Percentiles rank a stretch among this genome's conserved stretches.
phyloP scores from a whole-genome alignment of 2,888 invertebrate genomes.

The Neoaliturus tenellus region DNA sequence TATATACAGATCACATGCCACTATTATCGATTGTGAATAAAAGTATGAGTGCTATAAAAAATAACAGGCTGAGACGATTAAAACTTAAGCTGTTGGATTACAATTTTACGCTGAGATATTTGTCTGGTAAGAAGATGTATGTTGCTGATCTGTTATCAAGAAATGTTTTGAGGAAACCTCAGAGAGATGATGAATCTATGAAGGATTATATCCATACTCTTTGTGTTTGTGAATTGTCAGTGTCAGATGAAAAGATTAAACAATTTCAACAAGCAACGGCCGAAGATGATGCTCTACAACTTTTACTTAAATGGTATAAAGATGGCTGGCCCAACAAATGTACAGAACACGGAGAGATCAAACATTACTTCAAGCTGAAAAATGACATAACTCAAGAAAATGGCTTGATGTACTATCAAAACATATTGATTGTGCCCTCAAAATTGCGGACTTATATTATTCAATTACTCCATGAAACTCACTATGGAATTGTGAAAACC shows the following conservation, averaged over 20 bases:
- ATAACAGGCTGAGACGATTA: constrained; percentile 53
- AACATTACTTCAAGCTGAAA: too few species aligned
- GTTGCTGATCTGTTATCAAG: constrained; percentile 62
- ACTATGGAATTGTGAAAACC: too few species aligned
- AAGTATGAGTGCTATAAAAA: constrained; percentile 55
- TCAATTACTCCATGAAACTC: too few species aligned
- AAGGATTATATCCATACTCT: constrained; percentile 13
- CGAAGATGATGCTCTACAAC: too few species aligned
- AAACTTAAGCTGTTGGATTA: constrained; percentile 46
- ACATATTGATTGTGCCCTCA: too few species aligned
- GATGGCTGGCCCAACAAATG: too few species aligned
- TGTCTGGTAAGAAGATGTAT: constrained; percentile 66
- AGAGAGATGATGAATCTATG: constrained; percentile 8
- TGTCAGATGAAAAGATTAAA: not conserved
- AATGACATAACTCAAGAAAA: too few species aligned
- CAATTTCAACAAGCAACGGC: not conserved
- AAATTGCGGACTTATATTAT: too few species aligned
- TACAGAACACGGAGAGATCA: too few species aligned
- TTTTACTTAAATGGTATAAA: too few species aligned
- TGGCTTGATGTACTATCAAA: too few species aligned
- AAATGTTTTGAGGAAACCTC: not conserved
- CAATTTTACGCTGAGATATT: constrained; percentile 60
- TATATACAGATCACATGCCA: constrained; percentile 56
- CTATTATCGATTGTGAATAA: constrained; percentile 55
- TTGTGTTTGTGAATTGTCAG: not conserved